Conservation (phyloP, 2,888 invertebrate genomes). For the Perizoma affinitatum region DNA sequence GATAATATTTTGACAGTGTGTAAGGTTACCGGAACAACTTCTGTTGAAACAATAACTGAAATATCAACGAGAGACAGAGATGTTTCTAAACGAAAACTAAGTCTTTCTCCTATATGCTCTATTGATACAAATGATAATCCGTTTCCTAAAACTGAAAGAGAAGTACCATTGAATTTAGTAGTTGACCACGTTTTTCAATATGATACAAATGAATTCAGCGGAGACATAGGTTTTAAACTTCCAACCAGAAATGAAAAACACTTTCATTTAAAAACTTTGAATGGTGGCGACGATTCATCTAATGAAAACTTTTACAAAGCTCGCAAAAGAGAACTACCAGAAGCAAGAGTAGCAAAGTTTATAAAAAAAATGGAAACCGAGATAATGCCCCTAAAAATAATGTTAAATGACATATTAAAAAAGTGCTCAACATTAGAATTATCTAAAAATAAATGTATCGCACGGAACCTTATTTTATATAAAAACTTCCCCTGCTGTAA, state of each 20-base stretch:
- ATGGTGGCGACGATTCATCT: slow-evolving; percentile 1
- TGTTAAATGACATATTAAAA: slow-evolving; percentile 59
- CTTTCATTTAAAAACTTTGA: slow-evolving; percentile 8
- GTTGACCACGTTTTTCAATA: slow-evolving; percentile 19
- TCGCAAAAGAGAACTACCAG: slow-evolving; percentile 48
- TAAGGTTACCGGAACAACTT: slow-evolving; percentile 23
- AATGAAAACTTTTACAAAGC: slow-evolving; percentile 4
- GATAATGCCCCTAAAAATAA: slow-evolving; percentile 62
- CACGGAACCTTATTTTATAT: slow-evolving; percentile 22
- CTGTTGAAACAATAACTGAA: slow-evolving; percentile 27
- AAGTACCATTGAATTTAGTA: slow-evolving; percentile 15
- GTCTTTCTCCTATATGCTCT: slow-evolving; percentile 58
- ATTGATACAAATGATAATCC: slow-evolving; percentile 49
- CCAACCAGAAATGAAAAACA: slow-evolving; percentile 16
- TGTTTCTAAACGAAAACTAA: slow-evolving; percentile 46
- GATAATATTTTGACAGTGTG: slow-evolving; percentile 28
- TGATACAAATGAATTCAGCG: slow-evolving; percentile 7
- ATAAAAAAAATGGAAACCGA: slow-evolving; percentile 61
- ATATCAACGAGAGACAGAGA: slow-evolving; percentile 15
- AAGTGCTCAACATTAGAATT: slow-evolving; percentile 60
- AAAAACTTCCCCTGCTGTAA: slow-evolving; percentile 29
- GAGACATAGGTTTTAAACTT: slow-evolving; percentile 1
- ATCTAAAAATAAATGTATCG: slow-evolving; percentile 28
- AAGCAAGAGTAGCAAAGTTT: slow-evolving; percentile 58
- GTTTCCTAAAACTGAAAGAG: slow-evolving; percentile 5